A percentile compares a stretch with the other conserved stretches of the same genome.
Conservation (phyloP, 2,113 vertebrate species). For the Ellobius talpinus region DNA sequence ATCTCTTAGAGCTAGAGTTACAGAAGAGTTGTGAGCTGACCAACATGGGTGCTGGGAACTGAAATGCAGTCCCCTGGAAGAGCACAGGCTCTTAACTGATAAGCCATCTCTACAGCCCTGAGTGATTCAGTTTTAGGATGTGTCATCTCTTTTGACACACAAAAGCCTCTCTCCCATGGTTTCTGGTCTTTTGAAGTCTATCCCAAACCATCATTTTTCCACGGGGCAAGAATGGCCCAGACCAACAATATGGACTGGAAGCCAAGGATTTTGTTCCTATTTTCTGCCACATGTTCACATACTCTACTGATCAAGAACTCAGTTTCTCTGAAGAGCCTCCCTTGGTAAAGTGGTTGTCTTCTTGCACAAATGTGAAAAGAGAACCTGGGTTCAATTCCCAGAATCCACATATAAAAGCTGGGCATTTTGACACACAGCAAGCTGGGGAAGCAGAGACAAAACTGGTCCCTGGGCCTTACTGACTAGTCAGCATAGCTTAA, state of each 20-base stretch:
- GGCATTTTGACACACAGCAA: background rate
- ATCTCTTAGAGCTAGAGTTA: background rate
- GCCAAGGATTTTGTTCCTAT: background rate
- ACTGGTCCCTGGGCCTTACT: background rate
- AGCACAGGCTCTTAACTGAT: background rate
- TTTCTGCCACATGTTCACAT: constrained; percentile 17
- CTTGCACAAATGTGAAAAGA: background rate
- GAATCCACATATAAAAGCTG: background rate
- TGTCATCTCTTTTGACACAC: constrained; percentile 63
- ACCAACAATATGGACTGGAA: background rate
- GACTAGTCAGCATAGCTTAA: background rate
- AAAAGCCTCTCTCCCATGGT: constrained; percentile 45
- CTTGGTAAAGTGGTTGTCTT: background rate
- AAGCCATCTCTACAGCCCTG: background rate
- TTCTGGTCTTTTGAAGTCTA: background rate
- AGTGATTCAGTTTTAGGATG: constrained; percentile 63
- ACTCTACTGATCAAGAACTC: background rate
- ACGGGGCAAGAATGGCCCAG: background rate
- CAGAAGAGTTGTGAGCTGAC: background rate
- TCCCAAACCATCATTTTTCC: constrained; percentile 11
- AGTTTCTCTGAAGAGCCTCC: background rate
- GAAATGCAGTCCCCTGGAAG: too few relatives aligned
- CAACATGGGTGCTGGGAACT: background rate
- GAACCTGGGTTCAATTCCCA: too few relatives aligned
- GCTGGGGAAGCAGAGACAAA: too few relatives aligned